A percentile compares a stretch with the other conserved stretches of the same genome.
Conservation (phyloP, 2,797 vertebrate genomes). For the Trichosurus vulpecula region DNA sequence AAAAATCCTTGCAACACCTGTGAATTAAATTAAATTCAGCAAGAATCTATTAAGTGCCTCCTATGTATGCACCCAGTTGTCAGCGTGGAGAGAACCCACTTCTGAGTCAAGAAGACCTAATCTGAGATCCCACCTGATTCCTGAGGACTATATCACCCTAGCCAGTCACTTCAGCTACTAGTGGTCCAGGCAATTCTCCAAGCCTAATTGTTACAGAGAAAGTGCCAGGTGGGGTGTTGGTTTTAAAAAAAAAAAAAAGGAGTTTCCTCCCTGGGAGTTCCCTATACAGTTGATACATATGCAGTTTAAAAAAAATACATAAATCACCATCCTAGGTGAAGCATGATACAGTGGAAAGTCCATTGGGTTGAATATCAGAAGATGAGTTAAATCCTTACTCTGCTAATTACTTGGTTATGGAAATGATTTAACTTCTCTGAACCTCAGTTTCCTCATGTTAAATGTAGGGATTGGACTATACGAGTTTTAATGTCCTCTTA, state of each 20-base stretch:
- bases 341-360: neutral
- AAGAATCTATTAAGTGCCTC: neutral
- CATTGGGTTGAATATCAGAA: neutral
- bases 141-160: neutral
- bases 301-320: neutral
- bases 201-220: neutral
- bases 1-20: neutral
- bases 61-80: neutral
- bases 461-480: neutral
- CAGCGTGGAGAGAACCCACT: neutral
- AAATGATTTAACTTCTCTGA: neutral
- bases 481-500: neutral
- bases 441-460: neutral
- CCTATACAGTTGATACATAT: neutral
- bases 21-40: neutral
- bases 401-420: neutral
- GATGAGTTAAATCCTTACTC: neutral
- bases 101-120: neutral
- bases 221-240: too few relatives aligned
- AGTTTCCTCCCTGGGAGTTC: neutral
- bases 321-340: neutral
- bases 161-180: neutral
- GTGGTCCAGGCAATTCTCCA: neutral
- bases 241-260: neutral
- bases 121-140: neutral